Evolutionary conservation across 2,113 vertebrate species (phyloP).

Genomic region (Protobothrops flavoviridis): DNA sequence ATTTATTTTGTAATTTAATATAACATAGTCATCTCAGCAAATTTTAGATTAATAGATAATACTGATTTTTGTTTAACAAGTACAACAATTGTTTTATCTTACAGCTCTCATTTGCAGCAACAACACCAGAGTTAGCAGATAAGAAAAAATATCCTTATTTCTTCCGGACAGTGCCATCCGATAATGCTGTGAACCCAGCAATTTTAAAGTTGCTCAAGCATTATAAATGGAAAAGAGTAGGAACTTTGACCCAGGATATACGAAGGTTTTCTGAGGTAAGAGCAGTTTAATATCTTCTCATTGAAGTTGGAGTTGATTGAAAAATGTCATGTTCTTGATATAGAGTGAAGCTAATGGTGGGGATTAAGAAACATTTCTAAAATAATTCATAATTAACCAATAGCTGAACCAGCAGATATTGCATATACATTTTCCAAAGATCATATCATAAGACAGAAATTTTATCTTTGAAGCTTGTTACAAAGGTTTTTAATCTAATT

Average conservation of each 20-base stretch:
- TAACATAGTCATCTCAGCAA: background rate
- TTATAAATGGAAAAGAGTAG: constrained; percentile 94
- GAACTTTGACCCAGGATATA: constrained; percentile 96
- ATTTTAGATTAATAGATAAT: constrained; percentile 9
- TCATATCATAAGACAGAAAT: background rate
- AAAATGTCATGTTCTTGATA: background rate
- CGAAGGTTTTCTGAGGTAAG: constrained; percentile 97
- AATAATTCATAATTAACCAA: background rate
- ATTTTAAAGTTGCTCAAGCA: constrained; percentile 93
- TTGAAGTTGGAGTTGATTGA: background rate
- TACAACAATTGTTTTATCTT: constrained; percentile 39
- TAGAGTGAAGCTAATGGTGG: background rate
- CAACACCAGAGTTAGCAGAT: constrained; percentile 94
- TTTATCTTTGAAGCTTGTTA: background rate
- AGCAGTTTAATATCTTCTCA: constrained; percentile 11
- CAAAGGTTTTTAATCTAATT: background rate
- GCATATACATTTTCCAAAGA: background rate
- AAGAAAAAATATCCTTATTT: constrained; percentile 99
- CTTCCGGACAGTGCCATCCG: constrained; percentile 97
- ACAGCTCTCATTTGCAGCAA: constrained; percentile 97
- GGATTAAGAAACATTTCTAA: background rate
- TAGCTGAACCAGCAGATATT: background rate
- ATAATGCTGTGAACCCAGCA: constrained; percentile 97
- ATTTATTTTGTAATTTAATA: background rate
- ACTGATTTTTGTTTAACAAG: background rate